A percentile compares a stretch with the other conserved stretches of the same genome.
phyloP scores from a whole-genome alignment of 1,140 invertebrate genomes.

The Drosophila punjabiensis region DNA sequence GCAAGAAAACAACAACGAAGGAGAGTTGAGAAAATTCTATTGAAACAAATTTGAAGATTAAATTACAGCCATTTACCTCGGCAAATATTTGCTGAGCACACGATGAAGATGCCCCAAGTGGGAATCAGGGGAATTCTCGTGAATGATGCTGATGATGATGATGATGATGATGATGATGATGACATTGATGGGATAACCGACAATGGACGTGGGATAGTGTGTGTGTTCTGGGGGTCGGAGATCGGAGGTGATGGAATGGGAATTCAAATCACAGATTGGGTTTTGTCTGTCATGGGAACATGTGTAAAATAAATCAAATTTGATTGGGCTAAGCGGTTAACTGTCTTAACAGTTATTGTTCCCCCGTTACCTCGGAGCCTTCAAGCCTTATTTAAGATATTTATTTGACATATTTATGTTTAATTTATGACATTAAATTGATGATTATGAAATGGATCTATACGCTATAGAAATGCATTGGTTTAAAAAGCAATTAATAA shows the following conservation, averaged over 20 bases:
- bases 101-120: conserved; percentile 42
- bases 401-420: not conserved
- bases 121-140: conserved; percentile 11
- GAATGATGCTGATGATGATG: conserved; percentile 25
- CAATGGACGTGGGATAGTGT: conserved; percentile 43
- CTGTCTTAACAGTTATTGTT: conserved; percentile 1
- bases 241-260: conserved; percentile 24
- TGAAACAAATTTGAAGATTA: conserved; percentile 56
- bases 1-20: conserved; percentile 12
- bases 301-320: conserved; percentile 46
- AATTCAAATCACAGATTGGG: conserved; percentile 45
- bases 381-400: not conserved
- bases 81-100: conserved; percentile 48
- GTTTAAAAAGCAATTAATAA: not conserved
- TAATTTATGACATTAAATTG: not conserved
- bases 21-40: conserved; percentile 42
- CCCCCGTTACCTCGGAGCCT: too few species aligned
- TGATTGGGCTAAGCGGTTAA: conserved; percentile 29
- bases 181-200: conserved; percentile 51
- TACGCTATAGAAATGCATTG: too few species aligned
- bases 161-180: conserved; percentile 37
- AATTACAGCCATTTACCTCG: conserved; percentile 56
- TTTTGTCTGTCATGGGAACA: conserved; percentile 9
- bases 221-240: conserved; percentile 7
- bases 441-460: too few species aligned